These are phyloP conservation scores for Loxodonta africana DNA, from an alignment of 2,113 vertebrate species.

Conservation along the genomic window DNA sequence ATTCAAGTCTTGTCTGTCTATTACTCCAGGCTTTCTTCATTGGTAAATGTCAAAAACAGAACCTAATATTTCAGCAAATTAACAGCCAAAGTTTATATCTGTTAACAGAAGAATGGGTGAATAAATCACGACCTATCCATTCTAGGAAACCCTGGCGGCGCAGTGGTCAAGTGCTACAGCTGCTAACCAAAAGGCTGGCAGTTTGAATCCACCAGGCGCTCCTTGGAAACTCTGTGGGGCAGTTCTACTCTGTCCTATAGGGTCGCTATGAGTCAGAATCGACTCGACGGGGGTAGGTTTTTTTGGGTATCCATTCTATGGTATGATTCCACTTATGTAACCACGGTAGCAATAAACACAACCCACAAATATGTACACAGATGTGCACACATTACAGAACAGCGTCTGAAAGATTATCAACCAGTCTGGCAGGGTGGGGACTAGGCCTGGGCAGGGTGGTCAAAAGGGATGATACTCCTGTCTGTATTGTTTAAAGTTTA, in stretches of 20 bases:
- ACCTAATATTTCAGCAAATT: neutral
- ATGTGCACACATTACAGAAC: neutral
- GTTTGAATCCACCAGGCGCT: too few relatives aligned
- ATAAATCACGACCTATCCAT: neutral
- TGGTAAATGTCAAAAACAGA: slow-evolving; percentile 30
- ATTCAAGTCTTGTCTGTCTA: neutral
- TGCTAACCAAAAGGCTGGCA: too few relatives aligned
- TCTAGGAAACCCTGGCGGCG: neutral
- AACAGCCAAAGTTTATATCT: neutral
- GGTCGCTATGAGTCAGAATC: too few relatives aligned
- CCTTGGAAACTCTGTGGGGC: too few relatives aligned
- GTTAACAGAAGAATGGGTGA: neutral
- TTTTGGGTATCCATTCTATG: neutral
- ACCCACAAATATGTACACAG: neutral
- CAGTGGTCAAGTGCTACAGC: too few relatives aligned
- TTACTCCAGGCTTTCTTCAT: neutral
- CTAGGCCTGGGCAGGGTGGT: neutral
- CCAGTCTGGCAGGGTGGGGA: neutral
- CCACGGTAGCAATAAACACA: neutral
- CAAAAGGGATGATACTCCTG: neutral
- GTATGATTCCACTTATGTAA: neutral
- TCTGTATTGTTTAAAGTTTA: neutral
- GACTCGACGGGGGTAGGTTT: too few relatives aligned
- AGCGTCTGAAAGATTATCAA: neutral
- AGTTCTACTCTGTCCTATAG: too few relatives aligned